Base-by-base conservation (phyloP, 2,888 invertebrate genomes). In the Hedya salicella region DNA sequence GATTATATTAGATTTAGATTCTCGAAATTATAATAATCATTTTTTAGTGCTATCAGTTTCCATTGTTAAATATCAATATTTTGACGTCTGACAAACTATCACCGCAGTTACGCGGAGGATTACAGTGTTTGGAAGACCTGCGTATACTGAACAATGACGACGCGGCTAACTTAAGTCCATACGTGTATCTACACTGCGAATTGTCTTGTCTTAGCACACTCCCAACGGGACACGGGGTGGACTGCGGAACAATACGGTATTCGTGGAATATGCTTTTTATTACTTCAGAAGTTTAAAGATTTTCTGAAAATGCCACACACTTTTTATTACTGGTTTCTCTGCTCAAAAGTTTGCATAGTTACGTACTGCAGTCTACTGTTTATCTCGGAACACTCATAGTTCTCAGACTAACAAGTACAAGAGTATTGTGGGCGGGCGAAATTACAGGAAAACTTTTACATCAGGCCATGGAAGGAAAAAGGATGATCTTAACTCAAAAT, bases 51-150 rank as follows among this genome's bases (percentile, higher is more conserved):
- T n/a, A n/a, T n/a, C n/a, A n/a, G n/a, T n/a, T n/a, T n/a, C n/a
- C n/a, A n/a, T n/a, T n/a, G n/a, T n/a, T n/a, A n/a, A n/a, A n/a
- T n/a, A n/a, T n/a, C n/a, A 44, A 56, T 30, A 30, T 8, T 11
- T 44, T 44, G 39, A 32, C 6, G 19, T 36, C n/a, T 57, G n/a
- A 44, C 2, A n/a, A 30, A 56, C 56, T 44, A 30, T 17, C 44
- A 30, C 30, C 17, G 32, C 46, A 30, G 32, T 17, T 11, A 17
- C 25, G 19, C 14, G 44, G 25, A 25, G 42, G 52, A 13, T 30
- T 17, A 44, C 57, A 13, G 16, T 56, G 32, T 57, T 57, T 46
- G 32, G 19, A 57, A 46, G 30, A 57, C 57, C 44, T 57, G 57
- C 19, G 57, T 46, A 46, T 46, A 30, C 44, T 17, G 57, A 32